phyloP scores from a whole-genome alignment of 2,888 invertebrate genomes.

The Heliconius aoede region DNA sequence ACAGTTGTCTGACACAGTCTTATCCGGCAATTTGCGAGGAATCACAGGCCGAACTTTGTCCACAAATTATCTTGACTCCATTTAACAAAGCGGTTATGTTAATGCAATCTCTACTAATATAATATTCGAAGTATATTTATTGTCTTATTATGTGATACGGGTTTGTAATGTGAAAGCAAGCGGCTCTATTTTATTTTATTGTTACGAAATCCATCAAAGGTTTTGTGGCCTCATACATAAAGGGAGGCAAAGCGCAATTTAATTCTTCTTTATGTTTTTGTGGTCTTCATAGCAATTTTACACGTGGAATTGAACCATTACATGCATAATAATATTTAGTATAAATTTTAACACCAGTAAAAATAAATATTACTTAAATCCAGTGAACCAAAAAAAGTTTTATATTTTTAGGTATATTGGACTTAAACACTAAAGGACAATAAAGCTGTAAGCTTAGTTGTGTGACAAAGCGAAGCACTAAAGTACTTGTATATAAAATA shows the following conservation, averaged over 20 bases:
- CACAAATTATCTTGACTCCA: constrained; percentile 83
- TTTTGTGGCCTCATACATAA: constrained; percentile 40
- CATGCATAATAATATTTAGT: constrained; percentile 74
- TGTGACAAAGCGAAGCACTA: no score
- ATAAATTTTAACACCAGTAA: constrained; percentile 49
- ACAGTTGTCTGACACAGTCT: constrained; percentile 84
- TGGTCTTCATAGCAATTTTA: constrained; percentile 71
- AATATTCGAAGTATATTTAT: constrained; percentile 77
- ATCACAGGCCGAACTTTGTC: constrained; percentile 82
- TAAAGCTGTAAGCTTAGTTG: no score
- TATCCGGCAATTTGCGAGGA: constrained; percentile 83
- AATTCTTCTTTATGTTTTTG: constrained; percentile 61
- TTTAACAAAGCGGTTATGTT: constrained; percentile 83
- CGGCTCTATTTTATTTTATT: constrained; percentile 60
- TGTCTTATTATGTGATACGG: constrained; percentile 68
- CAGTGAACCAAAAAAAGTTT: no score
- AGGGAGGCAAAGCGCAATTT: constrained; percentile 62
- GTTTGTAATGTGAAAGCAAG: constrained; percentile 74
- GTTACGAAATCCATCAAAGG: constrained; percentile 54
- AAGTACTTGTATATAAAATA: no score
- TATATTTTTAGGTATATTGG: no score
- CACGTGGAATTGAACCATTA: constrained; percentile 67
- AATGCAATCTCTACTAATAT: constrained; percentile 78
- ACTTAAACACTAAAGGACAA: no score
- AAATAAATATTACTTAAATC: not conserved